Evolutionary conservation across 2,113 vertebrate genomes (phyloP), one percentile per base, ranked within the genome.

Genomic region (Amazona vittata): DNA sequence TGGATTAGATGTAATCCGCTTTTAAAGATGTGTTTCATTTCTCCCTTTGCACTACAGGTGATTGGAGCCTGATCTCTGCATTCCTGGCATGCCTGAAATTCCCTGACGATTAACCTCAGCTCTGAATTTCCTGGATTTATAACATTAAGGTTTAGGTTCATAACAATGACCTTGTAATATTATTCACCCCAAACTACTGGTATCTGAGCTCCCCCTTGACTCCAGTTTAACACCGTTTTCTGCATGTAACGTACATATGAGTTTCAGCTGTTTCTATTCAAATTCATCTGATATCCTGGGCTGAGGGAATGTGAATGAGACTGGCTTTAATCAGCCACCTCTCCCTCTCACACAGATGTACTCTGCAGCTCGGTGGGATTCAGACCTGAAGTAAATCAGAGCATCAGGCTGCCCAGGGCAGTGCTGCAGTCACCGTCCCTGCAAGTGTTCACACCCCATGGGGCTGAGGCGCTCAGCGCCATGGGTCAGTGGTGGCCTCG

Each of bases 21-120:
- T 44, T 52, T 13, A 44, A n/a, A 77, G 81, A 9, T 1, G 2
- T 19, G 33, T 18, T 76, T 37, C 41, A 7, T 79, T 91, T 46
- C 67, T 89, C 15, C 76, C 46, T 41, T 71, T 74, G 55, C n/a
- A 4, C 90, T 78, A 65, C 94, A 97, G 94, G 96, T 96, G 96
- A 86, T 75, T n/a, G 62, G 65, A 71, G 95, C 90, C 82, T 85
- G 85, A 82, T 84, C 82, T 46, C 69, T 81, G 86, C 95, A 92
- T 97, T 96, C 91, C 83, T 83, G 50, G 22, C 91, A 18, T 94
- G 89, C 83, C 80, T 86, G 86, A 10, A 49, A 95, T 95, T 97
- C 93, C 80, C 81, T 89, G 73, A 86, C 1, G 76, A 43, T 94
- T 89, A 96, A 92, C 69, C 69, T 68, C 89, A 59, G 83, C 59